A percentile compares a stretch with the other conserved stretches of the same genome.
Evolutionary conservation across 2,797 vertebrate genomes (phyloP).

Genomic region (Coilia nasus): DNA sequence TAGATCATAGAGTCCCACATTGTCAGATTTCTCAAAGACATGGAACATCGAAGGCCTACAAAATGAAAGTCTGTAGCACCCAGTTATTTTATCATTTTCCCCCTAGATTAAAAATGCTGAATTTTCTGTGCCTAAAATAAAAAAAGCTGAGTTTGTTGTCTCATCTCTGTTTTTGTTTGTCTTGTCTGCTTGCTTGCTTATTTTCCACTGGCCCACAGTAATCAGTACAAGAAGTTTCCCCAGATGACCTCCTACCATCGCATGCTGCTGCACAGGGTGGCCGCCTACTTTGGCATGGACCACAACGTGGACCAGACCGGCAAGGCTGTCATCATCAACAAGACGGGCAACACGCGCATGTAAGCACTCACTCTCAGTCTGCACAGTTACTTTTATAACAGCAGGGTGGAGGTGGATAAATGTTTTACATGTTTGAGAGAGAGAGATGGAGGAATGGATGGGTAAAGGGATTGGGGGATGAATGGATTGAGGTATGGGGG

Average conservation of each 20-base stretch:
- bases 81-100: not conserved
- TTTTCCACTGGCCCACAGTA: constrained; percentile 71
- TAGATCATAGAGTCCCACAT: not conserved
- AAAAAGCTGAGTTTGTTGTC: not conserved
- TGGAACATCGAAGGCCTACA: not conserved
- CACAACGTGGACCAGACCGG: constrained; percentile 99
- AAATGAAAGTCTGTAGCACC: not conserved
- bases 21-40: not conserved
- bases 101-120: not conserved
- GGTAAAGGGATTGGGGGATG: not conserved
- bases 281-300: constrained; percentile 99
- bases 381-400: no score
- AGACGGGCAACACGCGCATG: constrained; percentile 98
- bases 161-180: not conserved
- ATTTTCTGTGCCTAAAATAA: not conserved
- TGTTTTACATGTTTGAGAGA: not conserved
- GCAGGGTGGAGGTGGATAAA: no score
- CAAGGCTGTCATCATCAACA: constrained; percentile 99
- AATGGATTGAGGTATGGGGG: not conserved
- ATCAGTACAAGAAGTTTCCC: constrained; percentile 99
- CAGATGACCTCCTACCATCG: constrained; percentile 99
- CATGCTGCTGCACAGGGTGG: constrained; percentile 97
- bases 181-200: not conserved
- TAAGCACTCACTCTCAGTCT: constrained; percentile 62
- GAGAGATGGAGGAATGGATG: not conserved